phyloP scores from a whole-genome alignment of 1,140 invertebrate genomes.

The Piezodorus guildinii region DNA sequence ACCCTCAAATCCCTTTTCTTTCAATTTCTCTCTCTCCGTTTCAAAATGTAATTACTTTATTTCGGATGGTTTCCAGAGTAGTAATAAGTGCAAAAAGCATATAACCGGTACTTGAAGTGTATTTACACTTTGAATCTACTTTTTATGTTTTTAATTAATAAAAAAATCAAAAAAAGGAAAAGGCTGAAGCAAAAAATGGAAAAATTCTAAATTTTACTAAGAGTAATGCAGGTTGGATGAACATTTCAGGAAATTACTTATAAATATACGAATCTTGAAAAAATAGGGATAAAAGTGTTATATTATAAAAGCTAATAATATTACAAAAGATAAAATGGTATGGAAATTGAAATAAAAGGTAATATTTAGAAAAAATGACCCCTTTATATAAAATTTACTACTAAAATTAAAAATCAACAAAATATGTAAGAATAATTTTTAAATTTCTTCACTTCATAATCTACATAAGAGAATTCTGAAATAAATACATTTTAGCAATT shows the following conservation, averaged over 20 bases:
- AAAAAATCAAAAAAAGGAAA: neutral
- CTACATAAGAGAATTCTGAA: no score
- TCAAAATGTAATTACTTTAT: neutral
- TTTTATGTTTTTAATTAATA: neutral
- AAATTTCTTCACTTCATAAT: no score
- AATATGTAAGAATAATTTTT: no score
- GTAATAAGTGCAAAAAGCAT: conserved; percentile 14
- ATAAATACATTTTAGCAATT: no score
- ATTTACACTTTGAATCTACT: conserved; percentile 7
- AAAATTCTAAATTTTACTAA: conserved; percentile 5
- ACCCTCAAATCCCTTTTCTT: conserved; percentile 9
- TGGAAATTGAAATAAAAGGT: no score
- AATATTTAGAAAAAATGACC: no score
- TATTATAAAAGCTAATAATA: no score
- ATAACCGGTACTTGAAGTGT: neutral
- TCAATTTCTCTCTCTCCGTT: conserved; percentile 16
- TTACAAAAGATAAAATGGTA: no score
- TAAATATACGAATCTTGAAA: no score
- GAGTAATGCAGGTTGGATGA: conserved; percentile 10
- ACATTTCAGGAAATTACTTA: neutral
- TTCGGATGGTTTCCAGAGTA: neutral
- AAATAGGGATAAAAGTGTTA: no score
- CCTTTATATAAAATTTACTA: no score
- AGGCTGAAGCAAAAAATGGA: conserved; percentile 7
- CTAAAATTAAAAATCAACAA: no score